Percentiles rank a stretch among this genome's conserved stretches.
phyloP scores from a whole-genome alignment of 2,888 invertebrate species.

The Amphiduros pacificus region DNA sequence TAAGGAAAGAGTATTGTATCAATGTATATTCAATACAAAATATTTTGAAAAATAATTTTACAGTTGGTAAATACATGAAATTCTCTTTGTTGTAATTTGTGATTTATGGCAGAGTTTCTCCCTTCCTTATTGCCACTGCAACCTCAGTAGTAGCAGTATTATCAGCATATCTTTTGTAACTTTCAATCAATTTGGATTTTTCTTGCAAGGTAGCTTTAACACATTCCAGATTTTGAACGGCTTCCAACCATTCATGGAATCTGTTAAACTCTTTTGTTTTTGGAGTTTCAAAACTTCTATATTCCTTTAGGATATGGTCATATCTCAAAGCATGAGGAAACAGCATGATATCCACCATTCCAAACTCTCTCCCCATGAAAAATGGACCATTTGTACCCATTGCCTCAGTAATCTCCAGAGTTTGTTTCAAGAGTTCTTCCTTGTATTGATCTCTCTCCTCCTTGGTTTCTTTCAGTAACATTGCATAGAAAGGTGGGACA shows the following conservation, averaged over 20 bases:
- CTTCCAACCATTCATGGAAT: constrained; percentile 28
- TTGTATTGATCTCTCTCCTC: constrained; percentile 31
- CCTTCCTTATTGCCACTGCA: constrained; percentile 32
- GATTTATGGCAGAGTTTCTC: constrained; percentile 28
- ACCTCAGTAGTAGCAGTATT: constrained; percentile 29
- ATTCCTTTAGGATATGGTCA: constrained; percentile 28
- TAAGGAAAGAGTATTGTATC: no score
- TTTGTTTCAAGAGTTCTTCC: constrained; percentile 24
- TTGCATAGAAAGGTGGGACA: constrained; percentile 36
- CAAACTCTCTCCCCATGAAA: constrained; percentile 35
- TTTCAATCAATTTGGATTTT: constrained; percentile 12
- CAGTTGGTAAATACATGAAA: no score
- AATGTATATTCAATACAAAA: no score
- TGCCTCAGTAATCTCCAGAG: constrained; percentile 27
- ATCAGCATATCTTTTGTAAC: constrained; percentile 29
- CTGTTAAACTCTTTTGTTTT: constrained; percentile 21
- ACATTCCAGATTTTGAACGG: constrained; percentile 20
- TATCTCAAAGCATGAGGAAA: constrained; percentile 34
- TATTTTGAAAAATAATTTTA: no score
- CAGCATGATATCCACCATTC: constrained; percentile 40
- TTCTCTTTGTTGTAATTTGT: no score
- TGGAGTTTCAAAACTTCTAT: constrained; percentile 35
- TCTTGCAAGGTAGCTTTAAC: constrained; percentile 7
- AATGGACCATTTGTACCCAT: constrained; percentile 33
- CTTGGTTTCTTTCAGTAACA: constrained; percentile 31